Base-by-base conservation (phyloP, 2,888 invertebrate species). In the Rugalucina vietnamica region DNA sequence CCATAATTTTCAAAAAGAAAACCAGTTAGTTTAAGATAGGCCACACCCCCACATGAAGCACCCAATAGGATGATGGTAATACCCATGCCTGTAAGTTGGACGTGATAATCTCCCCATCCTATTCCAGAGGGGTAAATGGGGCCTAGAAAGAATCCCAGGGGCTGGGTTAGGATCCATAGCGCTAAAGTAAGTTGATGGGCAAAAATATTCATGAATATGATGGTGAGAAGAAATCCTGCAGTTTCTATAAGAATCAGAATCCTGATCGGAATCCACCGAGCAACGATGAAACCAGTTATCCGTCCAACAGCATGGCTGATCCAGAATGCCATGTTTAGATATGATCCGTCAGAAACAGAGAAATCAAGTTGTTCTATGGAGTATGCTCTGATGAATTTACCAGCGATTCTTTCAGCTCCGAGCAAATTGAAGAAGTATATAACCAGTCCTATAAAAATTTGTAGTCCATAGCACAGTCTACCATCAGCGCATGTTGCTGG, bases 301-400 rank as follows among this genome's bases (percentile, higher is more conserved):
- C 92, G 78, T 0, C 91, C 91, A 10, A 85, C 70, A 0, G 90
- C 88, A 81, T 90, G 91, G 57, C 91, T 87, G 12, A 90, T 87
- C 91, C 92, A 93, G 82, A 91, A 93, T 4, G 86, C 73, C 12
- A 91, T 89, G 72, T 92, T 90, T 29, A 93, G 79, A 29, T 79
- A 81, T 0, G 92, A 87, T 0, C 89, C 91, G 14, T 86, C 82
- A 27, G 77, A 81, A 10, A 85, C 89, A 12, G 79, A 81, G 32
- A 93, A 86, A 0, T 88, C 54, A 34, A 90, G 78, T 24, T 88
- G 87, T 50, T 92, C 91, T 36, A 90, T 88, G 39, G 91, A 89
- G 76, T 79, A 92, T 18, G 87, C 88, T 29, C 91, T 88, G 14
- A 93, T 76, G 77, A 92, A 93, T 24, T 90, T 90, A 0, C 90